Base-by-base conservation (phyloP, 1,140 invertebrate species). In the Drosophila orena region DNA sequence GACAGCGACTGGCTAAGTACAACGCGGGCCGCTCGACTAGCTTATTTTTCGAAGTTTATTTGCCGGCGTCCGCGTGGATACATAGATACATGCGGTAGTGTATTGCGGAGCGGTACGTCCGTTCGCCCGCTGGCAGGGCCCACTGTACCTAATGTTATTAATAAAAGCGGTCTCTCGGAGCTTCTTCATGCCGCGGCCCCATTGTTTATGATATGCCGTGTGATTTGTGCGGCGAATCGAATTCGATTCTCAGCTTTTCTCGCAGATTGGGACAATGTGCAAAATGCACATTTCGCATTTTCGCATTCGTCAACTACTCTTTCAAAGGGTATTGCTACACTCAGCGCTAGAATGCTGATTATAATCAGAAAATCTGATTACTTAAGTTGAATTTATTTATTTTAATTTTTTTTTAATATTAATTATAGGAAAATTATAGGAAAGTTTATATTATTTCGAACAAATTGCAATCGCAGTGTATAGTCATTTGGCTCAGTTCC, bases 11-110 rank as follows among this genome's bases (percentile, higher is more conserved):
- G 71, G 73, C 83, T 69, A 66, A 79, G 81, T 73, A 78, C 70
- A 79, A 71, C 80, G 76, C 77, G 57, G 81, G 38, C 74, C 72
- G 84, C 53, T 65, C 71, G 65, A 89, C 77, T 88, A 88, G 83
- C 79, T 79, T 57, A 27, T 35, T 76, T 75, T 66, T 46, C 35
- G 38, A 44, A 53, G 43, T 42, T 35, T 17, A 17, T 10, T 22
- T 38, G 60, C 59, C 71, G 60, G 46, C 71, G 30, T 38, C 59
- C 46, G 24, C 38, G 44, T 17, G 6, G 43, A 56, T 49, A 47
- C n/a, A n/a, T 57, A 3, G 30, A 30, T 30, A 30, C 7, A 30
- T 3, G 7, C 8, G 24, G 6, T 6, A 62, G n/a, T 54, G 46
- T 37, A 70, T 40, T 4, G 27, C 12, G 15, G 20, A 17, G 27